Evolutionary conservation across 1,140 invertebrate genomes (phyloP), one percentile per base, ranked within the genome.

Genomic region (Telenomus remus): DNA sequence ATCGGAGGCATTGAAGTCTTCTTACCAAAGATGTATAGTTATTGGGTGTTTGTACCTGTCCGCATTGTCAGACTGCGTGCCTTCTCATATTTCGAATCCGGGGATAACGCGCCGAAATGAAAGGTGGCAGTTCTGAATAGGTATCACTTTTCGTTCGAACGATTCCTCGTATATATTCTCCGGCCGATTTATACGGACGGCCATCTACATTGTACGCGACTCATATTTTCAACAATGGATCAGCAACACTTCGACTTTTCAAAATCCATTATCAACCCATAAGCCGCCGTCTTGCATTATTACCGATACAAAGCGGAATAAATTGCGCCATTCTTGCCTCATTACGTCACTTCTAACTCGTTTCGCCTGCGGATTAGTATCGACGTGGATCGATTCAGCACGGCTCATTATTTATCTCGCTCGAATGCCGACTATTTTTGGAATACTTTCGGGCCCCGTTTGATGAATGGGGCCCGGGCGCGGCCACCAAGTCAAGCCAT

Each of bases 21-120:
- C 51, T 56, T 64, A 72, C 70, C 79, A 75, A 3, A 27, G 19
- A 27, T n/a, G n/a, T n/a, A n/a, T 78, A 69, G 68, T 81, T 72
- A 79, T 72, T 53, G 79, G 83, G 83, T 85, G 82, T 86, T 84
- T 82, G 77, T 86, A 84, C 83, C 84, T 86, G 82, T 82, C 68
- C 63, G 48, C 66, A 78, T 81, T 84, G 80, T 85, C 73, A 39
- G 46, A 75, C 66, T 69, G 59, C 65, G 53, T 70, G 53, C 69
- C 66, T 72, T 80, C 80, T 82, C 80, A 76, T 76, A 76, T 84
- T 81, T 83, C 84, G 64, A 79, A 79, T 81, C 78, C 61, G 59
- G 70, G 72, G 76, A 79, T 76, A n/a, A 69, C 19, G 19, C 19
- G 19, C 19, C 48, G 39, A 19, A 49, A 55, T 70, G 63, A 71